Evolutionary conservation across 2,888 invertebrate species (phyloP).

Genomic region (Acleris holmiana): DNA sequence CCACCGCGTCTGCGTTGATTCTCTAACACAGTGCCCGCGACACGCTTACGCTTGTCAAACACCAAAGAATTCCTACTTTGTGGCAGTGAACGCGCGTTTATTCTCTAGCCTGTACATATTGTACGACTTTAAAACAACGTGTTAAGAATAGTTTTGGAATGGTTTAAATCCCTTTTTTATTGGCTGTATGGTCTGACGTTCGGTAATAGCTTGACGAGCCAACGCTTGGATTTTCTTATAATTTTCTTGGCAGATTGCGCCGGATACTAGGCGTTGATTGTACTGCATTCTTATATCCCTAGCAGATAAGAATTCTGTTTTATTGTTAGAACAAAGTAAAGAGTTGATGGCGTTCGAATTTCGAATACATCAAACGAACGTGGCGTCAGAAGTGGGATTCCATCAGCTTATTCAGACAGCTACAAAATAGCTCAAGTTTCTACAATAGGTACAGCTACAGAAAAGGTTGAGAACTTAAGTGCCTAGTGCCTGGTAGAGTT

Average conservation of each 20-base stretch:
- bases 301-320: too few species aligned
- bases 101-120: not conserved
- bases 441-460: too few species aligned
- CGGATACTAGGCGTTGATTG: constrained; percentile 10
- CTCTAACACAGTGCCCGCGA: too few species aligned
- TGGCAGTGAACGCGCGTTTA: not conserved
- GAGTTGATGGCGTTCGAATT: too few species aligned
- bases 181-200: constrained; percentile 1
- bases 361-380: too few species aligned
- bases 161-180: not conserved
- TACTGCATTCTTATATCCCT: not conserved
- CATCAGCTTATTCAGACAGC: not conserved
- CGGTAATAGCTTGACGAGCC: constrained; percentile 8
- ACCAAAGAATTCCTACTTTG: too few species aligned
- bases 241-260: constrained; percentile 16
- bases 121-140: too few species aligned
- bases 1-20: constrained; percentile 13
- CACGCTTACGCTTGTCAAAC: too few species aligned
- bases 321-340: too few species aligned
- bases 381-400: not conserved
- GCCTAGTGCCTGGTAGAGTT: too few species aligned
- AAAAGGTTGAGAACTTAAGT: too few species aligned
- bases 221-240: constrained; percentile 10
- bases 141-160: not conserved
- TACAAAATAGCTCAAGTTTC: too few species aligned